phyloP scores from a whole-genome alignment of 2,113 vertebrate genomes.

The Ptilorrhoa leucosticta region DNA sequence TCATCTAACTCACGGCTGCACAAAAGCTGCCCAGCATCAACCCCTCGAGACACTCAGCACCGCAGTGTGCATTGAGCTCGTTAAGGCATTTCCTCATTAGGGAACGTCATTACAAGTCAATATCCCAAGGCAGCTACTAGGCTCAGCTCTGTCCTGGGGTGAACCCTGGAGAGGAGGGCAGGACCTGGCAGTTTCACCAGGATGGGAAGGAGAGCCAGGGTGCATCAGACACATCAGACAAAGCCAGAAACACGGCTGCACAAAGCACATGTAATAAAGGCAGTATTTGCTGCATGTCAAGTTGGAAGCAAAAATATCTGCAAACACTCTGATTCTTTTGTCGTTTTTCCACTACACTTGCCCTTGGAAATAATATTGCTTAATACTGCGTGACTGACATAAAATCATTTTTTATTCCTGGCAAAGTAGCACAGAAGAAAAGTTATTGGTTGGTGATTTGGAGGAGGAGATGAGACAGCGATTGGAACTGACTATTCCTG shows the following conservation, averaged over 20 bases:
- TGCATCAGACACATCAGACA: neutral
- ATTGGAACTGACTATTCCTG: conserved; percentile 43
- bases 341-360: conserved; percentile 25
- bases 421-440: neutral
- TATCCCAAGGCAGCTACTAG: neutral
- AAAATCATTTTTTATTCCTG: conserved; percentile 14
- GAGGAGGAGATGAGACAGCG: neutral
- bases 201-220: neutral
- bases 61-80: accelerated
- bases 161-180: neutral
- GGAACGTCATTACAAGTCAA: neutral
- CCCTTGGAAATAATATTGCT: conserved; percentile 32
- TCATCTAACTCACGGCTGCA: accelerated
- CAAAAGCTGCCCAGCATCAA: accelerated
- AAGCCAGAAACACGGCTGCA: neutral
- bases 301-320: neutral
- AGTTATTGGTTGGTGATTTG: conserved; percentile 6
- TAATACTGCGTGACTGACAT: neutral
- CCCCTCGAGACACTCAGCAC: neutral
- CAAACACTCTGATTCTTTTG: conserved; percentile 38
- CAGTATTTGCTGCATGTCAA: neutral
- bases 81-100: neutral
- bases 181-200: neutral
- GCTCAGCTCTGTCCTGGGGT: neutral
- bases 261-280: neutral